These are phyloP conservation scores for Wiebesia pumilae DNA, from an alignment of 1,140 invertebrate species.

Conservation along the genomic window DNA sequence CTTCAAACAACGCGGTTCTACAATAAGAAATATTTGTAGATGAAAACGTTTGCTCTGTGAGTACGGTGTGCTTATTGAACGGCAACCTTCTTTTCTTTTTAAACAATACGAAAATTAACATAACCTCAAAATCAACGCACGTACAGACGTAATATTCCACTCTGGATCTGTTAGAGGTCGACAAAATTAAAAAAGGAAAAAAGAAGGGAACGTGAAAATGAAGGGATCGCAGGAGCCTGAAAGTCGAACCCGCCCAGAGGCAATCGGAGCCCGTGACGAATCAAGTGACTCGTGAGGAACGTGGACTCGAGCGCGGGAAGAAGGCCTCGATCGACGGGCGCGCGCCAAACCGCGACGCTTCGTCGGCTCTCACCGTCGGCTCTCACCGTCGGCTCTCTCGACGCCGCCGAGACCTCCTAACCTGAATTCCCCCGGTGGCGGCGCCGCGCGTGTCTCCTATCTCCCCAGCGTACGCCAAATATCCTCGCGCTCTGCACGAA, in stretches of 20 bases:
- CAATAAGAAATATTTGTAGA: background rate
- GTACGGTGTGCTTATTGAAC: background rate
- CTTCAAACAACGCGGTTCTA: no score
- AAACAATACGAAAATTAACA: background rate
- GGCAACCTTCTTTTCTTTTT: background rate
- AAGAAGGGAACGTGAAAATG: background rate
- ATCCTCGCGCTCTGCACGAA: background rate
- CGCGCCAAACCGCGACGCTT: background rate
- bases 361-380: background rate
- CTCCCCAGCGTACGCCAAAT: constrained; percentile 22
- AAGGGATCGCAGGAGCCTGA: background rate
- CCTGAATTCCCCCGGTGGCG: constrained; percentile 40
- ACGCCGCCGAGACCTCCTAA: constrained; percentile 37
- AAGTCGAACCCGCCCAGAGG: background rate
- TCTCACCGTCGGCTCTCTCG: background rate
- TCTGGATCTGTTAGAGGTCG: no score
- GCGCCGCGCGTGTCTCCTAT: background rate
- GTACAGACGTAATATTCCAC: background rate
- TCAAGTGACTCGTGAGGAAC: background rate
- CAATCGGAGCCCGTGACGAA: no score
- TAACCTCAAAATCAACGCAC: background rate
- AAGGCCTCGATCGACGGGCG: background rate
- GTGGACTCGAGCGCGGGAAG: background rate
- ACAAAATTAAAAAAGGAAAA: no score
- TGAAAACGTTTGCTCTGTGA: background rate